phyloP scores from a whole-genome alignment of 1,140 invertebrate genomes.

The Metopolophium dirhodum region DNA sequence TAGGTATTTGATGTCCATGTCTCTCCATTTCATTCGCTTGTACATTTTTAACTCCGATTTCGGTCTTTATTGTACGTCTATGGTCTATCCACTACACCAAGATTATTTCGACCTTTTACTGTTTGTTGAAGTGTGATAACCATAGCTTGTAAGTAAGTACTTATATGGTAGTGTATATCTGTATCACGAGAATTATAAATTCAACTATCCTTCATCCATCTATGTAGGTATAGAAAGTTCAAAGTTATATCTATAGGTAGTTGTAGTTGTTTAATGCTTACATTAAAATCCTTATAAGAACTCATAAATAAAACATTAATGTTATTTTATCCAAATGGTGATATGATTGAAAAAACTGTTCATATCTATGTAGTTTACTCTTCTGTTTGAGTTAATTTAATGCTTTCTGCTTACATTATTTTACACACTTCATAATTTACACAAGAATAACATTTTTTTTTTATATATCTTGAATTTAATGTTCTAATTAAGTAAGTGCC shows the following conservation, averaged over 20 bases:
- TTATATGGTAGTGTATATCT: constrained; percentile 42
- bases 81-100: background rate
- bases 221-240: background rate
- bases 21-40: background rate
- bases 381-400: background rate
- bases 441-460: background rate
- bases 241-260: background rate
- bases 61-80: background rate
- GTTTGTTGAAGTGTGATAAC: background rate
- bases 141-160: background rate
- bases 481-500: background rate
- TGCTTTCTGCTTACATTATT: background rate
- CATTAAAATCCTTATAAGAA: background rate
- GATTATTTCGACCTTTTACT: background rate
- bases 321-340: background rate
- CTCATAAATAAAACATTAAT: constrained; percentile 8
- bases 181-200: background rate
- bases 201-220: background rate
- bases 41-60: background rate
- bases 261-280: background rate
- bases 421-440: background rate
- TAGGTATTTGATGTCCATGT: background rate
- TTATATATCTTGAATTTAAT: background rate
- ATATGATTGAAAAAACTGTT: background rate
- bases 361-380: background rate